phyloP scores from a whole-genome alignment of 2,797 vertebrate genomes.

The Neopelma chrysocephalum region DNA sequence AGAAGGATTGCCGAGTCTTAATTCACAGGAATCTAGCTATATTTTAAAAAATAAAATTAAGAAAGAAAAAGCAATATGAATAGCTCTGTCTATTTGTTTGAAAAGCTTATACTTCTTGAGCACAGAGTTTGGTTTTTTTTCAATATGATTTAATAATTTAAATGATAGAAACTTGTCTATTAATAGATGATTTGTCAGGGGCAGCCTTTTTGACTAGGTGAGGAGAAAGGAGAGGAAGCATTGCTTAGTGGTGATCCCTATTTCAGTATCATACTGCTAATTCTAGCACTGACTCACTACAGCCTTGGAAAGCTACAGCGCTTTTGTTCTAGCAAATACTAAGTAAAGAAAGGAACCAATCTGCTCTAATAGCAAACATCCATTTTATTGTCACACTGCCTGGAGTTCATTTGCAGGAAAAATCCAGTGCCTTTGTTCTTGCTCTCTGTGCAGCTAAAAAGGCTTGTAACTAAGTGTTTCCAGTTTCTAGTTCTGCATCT shows the following conservation, averaged over 20 bases:
- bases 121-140: background rate
- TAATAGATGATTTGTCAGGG: background rate
- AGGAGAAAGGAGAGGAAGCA: background rate
- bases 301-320: constrained; percentile 12
- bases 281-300: constrained; percentile 5
- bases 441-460: background rate
- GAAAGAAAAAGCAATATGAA: background rate
- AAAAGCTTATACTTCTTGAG: background rate
- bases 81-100: background rate
- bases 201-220: background rate
- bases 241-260: background rate
- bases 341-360: constrained; percentile 34
- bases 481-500: background rate
- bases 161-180: background rate
- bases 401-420: constrained; percentile 58
- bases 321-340: constrained; percentile 54
- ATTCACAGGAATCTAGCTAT: background rate
- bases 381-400: constrained; percentile 44
- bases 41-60: background rate
- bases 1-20: background rate
- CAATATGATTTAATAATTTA: background rate
- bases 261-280: background rate
- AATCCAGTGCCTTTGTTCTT: constrained; percentile 31
- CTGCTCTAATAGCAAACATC: constrained; percentile 56
- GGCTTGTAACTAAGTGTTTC: background rate